Conservation (phyloP, 2,888 invertebrate genomes). For the Lasioglossum calceatum region DNA sequence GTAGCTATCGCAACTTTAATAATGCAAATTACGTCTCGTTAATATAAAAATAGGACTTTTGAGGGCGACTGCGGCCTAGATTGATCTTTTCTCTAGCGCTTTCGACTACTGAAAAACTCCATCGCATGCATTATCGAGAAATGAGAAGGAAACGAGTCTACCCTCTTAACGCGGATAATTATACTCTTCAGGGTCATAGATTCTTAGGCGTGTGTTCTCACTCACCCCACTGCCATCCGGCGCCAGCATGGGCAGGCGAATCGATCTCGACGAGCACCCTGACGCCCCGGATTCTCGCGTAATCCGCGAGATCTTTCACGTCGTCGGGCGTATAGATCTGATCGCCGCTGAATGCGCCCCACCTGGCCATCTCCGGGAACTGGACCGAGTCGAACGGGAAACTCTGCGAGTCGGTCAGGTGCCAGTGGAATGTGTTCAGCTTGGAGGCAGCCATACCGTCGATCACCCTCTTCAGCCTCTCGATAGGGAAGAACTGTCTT, state of each 20-base stretch:
- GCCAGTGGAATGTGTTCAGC: constrained; percentile 97
- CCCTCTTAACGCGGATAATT: not conserved
- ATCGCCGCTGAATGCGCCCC: constrained; percentile 94
- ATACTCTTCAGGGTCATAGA: not conserved
- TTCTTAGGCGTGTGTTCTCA: not conserved
- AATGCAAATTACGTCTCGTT: too few relatives aligned
- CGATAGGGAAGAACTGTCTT: constrained; percentile 93
- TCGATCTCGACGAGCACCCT: constrained; percentile 95
- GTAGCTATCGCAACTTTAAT: too few relatives aligned
- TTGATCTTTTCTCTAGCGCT: too few relatives aligned
- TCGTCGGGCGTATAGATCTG: constrained; percentile 90
- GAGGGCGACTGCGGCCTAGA: too few relatives aligned
- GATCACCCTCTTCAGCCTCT: constrained; percentile 89
- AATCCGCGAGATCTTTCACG: constrained; percentile 90
- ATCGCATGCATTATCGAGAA: too few relatives aligned
- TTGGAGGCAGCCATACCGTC: constrained; percentile 96
- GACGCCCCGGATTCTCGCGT: constrained; percentile 92
- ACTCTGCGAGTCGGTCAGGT: constrained; percentile 95
- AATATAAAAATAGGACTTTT: too few relatives aligned
- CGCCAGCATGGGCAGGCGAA: constrained; percentile 95
- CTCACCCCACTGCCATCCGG: constrained; percentile 93
- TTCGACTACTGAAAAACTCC: too few relatives aligned
- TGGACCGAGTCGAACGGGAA: constrained; percentile 93
- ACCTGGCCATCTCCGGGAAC: constrained; percentile 91
- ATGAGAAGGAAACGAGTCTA: too few relatives aligned